Percentiles rank a stretch among this genome's conserved stretches.
These are phyloP conservation scores for Synodontis membranacea DNA, from an alignment of 2,113 vertebrate species.

Conservation along the genomic window DNA sequence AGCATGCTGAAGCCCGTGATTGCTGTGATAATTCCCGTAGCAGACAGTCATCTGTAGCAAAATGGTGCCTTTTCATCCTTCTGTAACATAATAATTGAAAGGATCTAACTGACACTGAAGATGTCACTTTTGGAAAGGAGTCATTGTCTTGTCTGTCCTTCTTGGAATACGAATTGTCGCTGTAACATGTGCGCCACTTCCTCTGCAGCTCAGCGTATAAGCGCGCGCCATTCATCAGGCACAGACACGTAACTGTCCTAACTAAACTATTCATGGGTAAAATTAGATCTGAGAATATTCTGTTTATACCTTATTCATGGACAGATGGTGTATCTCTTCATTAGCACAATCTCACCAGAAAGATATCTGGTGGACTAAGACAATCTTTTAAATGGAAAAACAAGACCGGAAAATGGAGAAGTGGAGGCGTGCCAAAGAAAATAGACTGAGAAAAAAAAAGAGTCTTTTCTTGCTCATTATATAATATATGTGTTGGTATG, in stretches of 20 bases:
- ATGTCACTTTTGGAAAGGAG: slow-evolving; percentile 12
- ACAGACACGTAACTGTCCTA: neutral
- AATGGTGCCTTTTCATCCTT: slow-evolving; percentile 12
- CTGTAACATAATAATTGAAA: slow-evolving; percentile 34
- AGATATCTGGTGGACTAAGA: slow-evolving; percentile 21
- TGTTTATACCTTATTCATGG: slow-evolving; percentile 8
- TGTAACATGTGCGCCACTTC: slow-evolving; percentile 17
- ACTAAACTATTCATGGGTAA: slow-evolving; percentile 7
- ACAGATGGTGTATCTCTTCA: slow-evolving; percentile 57
- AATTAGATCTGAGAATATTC: slow-evolving; percentile 42
- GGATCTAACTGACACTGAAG: slow-evolving; percentile 34
- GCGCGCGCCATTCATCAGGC: neutral
- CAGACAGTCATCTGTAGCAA: slow-evolving; percentile 25
- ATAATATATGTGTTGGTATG: slow-evolving; percentile 26
- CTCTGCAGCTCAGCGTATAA: neutral
- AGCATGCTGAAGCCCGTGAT: slow-evolving; percentile 26
- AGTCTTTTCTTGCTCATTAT: neutral
- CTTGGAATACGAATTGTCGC: slow-evolving; percentile 27
- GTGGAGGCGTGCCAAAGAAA: neutral
- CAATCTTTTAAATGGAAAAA: slow-evolving; percentile 13
- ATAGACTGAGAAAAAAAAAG: neutral
- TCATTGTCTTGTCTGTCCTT: slow-evolving; percentile 36
- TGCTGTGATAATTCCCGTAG: slow-evolving; percentile 24
- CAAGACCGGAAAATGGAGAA: neutral
- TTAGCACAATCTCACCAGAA: slow-evolving; percentile 49